Evolutionary conservation across 2,797 vertebrate genomes (phyloP).

Genomic region (Eulemur coronatus): DNA sequence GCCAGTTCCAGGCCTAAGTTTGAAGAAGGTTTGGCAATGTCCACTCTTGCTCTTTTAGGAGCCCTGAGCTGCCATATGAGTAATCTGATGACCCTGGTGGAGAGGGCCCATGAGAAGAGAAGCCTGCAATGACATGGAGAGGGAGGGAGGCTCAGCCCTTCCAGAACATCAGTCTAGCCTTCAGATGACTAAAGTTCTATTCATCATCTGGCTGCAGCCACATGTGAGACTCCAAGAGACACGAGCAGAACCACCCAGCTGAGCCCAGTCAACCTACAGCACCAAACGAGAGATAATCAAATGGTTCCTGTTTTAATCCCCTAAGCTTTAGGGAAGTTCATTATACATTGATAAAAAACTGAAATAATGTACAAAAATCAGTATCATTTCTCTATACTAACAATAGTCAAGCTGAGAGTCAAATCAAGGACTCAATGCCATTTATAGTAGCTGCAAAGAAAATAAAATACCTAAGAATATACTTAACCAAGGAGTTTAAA

Average conservation of each 20-base stretch:
- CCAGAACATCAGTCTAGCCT: background rate
- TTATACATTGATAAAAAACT: background rate
- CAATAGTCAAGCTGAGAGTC: background rate
- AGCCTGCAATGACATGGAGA: background rate
- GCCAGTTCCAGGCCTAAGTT: no score
- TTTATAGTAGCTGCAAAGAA: background rate
- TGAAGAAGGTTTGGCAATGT: background rate
- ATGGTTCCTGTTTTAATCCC: background rate
- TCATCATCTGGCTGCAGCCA: background rate
- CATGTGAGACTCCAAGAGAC: background rate
- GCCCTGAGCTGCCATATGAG: background rate
- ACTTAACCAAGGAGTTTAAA: background rate
- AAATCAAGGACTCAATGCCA: background rate
- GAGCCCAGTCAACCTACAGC: background rate
- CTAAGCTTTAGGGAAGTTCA: background rate
- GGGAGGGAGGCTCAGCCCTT: accelerated
- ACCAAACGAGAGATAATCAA: background rate
- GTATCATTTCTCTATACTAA: background rate
- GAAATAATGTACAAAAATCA: background rate
- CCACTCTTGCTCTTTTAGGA: background rate
- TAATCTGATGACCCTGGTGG: background rate
- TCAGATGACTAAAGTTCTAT: background rate
- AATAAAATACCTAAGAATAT: background rate
- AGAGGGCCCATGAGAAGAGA: background rate
- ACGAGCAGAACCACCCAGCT: background rate